phyloP scores from a whole-genome alignment of 1,140 invertebrate genomes.

The Cyclina sinensis region DNA sequence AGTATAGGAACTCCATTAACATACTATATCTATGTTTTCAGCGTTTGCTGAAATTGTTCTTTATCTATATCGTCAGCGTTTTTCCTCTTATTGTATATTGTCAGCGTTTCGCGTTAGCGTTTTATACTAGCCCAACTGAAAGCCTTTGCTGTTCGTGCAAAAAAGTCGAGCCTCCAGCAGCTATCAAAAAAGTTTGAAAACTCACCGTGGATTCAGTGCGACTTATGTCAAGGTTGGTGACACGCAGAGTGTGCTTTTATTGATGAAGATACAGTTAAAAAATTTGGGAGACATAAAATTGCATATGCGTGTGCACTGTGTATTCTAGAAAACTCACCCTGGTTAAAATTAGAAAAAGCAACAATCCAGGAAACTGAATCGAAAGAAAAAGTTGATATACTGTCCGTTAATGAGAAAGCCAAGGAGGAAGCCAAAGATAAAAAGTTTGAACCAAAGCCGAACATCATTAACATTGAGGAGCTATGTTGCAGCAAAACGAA shows the following conservation, averaged over 20 bases:
- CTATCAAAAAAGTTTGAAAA: background rate
- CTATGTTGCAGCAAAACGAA: background rate
- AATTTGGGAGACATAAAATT: background rate
- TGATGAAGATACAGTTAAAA: background rate
- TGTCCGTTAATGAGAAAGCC: background rate
- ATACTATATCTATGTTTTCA: too few species aligned
- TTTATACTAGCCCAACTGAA: too few species aligned
- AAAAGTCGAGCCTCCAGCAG: background rate
- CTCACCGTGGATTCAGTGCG: conserved; percentile 9
- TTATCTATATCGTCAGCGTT: too few species aligned
- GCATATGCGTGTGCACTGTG: conserved; percentile 33
- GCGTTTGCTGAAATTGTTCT: too few species aligned
- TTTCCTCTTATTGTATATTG: too few species aligned
- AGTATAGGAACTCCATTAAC: too few species aligned
- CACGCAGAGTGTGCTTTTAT: conserved; percentile 14
- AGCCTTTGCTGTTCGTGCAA: conserved; percentile 7
- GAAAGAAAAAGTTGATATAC: background rate
- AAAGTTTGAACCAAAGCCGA: background rate
- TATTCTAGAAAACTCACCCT: conserved; percentile 6
- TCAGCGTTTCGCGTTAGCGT: too few species aligned
- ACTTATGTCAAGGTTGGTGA: conserved; percentile 9
- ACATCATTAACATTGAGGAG: background rate
- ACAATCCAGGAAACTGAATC: background rate
- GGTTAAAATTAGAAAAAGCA: background rate
- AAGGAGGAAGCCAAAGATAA: background rate